Base-by-base conservation (phyloP, 2,888 invertebrate species). In the Lithosia quadra region DNA sequence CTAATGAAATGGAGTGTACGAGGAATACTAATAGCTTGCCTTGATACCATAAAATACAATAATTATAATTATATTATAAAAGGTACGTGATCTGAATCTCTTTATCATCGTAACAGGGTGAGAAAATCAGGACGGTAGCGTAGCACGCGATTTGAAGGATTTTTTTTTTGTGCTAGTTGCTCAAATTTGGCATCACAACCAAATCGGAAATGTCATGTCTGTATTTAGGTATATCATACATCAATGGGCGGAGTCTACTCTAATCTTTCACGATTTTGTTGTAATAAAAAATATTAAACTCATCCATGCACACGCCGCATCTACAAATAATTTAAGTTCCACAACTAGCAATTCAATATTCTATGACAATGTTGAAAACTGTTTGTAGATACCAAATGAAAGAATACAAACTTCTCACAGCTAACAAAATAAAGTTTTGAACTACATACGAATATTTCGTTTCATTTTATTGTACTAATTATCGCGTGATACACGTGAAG, bases 401-500 rank as follows among this genome's bases (percentile, higher is more conserved):
- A 56, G 24, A 56, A 56, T 13, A 24, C 1, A 58, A 58, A 61
- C 22, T 43, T 43, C 18, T 61, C 24, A 24, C 61, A 18, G 18
- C 13, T 5, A 28, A 61, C 18, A 61, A 43, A 21, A 43, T 61
- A 22, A 61, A 39, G 43, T 61, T 61, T 15, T 8, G 24, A 61
- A 61, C 61, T 49, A 28, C 39, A 43, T 39, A 24, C 24, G 15
- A 22, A 24, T 22, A 61, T 24, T 43, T 39, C 11, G 24, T 28
- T 61, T 43, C 21, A 21, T 57, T 68, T 63, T 34, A 67, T 65
- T 55, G 68, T 73, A 68, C 64, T 67, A 33, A 55, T 73, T 59
- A 63, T 77, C 70, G 78, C 76, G 77, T 77, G 77, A 71, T 73
- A 18, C 24, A 56, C 53, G 65, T 75, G 58, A 67, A 33, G 33